Conservation (phyloP, 2,797 vertebrate species). For the Ctenochaetus hawaiiensis region DNA sequence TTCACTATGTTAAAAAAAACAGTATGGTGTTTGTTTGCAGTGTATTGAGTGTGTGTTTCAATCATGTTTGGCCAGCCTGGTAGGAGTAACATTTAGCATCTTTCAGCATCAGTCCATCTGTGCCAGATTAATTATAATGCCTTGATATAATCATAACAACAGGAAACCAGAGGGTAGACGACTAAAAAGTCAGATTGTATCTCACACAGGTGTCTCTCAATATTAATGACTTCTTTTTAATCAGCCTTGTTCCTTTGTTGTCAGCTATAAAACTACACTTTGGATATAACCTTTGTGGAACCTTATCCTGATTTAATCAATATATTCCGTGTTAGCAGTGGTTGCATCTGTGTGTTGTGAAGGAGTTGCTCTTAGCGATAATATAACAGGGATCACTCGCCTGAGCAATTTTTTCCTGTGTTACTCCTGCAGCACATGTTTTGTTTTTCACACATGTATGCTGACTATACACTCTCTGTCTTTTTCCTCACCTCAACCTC, state of each 20-base stretch:
- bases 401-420: not conserved
- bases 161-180: not conserved
- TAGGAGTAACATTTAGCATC: slow-evolving; percentile 22
- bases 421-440: not conserved
- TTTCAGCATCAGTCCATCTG: slow-evolving; percentile 26
- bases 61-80: slow-evolving; percentile 39
- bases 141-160: slow-evolving; percentile 26
- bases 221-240: not conserved
- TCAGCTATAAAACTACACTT: not conserved
- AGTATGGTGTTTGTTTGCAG: slow-evolving; percentile 54
- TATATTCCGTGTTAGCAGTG: not conserved
- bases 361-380: not conserved
- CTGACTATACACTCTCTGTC: not conserved
- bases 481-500: not conserved
- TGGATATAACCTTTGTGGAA: not conserved
- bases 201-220: not conserved
- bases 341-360: slow-evolving; percentile 4
- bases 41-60: slow-evolving; percentile 51
- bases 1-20: slow-evolving; percentile 46
- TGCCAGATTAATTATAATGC: slow-evolving; percentile 37
- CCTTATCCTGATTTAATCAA: slow-evolving; percentile 6
- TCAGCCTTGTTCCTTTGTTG: slow-evolving; percentile 5
- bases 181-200: not conserved
- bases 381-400: not conserved
- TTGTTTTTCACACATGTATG: not conserved